These are phyloP conservation scores for Agrotis segetum DNA, from an alignment of 2,888 invertebrate genomes.

Conservation along the genomic window DNA sequence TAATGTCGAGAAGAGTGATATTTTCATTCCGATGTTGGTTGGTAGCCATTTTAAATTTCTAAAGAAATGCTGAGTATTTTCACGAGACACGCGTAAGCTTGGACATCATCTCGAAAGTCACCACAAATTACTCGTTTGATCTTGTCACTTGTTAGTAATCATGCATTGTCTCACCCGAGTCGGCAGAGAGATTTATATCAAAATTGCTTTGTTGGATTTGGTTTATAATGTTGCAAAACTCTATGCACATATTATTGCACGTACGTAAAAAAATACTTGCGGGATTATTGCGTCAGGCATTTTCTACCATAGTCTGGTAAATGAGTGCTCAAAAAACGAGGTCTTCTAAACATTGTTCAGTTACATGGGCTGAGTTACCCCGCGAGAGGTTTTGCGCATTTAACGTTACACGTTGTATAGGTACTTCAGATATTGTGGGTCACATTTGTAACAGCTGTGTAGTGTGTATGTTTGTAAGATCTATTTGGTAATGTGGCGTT, in stretches of 20 bases:
- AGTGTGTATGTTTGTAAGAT: neutral
- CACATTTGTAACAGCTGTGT: neutral
- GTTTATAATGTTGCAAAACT: neutral
- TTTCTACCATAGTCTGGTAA: too few relatives aligned
- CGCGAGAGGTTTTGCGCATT: too few relatives aligned
- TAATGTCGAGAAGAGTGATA: slow-evolving; percentile 4
- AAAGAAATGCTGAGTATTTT: slow-evolving; percentile 44
- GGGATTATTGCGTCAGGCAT: too few relatives aligned
- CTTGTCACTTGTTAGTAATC: slow-evolving; percentile 56
- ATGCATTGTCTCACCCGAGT: slow-evolving; percentile 52
- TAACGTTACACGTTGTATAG: too few relatives aligned
- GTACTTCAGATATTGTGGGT: too few relatives aligned
- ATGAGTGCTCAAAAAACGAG: too few relatives aligned
- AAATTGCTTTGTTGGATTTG: slow-evolving; percentile 40
- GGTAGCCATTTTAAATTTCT: slow-evolving; percentile 23
- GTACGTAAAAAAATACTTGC: slow-evolving; percentile 1
- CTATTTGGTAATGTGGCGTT: neutral
- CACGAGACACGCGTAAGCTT: slow-evolving; percentile 37
- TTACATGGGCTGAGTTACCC: too few relatives aligned
- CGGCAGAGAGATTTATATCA: slow-evolving; percentile 48
- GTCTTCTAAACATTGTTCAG: too few relatives aligned
- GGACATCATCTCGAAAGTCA: slow-evolving; percentile 44
- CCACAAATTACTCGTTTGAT: slow-evolving; percentile 58
- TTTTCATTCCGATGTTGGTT: slow-evolving; percentile 15
- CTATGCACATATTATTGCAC: too few relatives aligned